Conservation (phyloP, 2,888 invertebrate species). For the Argyra leucocephala region DNA sequence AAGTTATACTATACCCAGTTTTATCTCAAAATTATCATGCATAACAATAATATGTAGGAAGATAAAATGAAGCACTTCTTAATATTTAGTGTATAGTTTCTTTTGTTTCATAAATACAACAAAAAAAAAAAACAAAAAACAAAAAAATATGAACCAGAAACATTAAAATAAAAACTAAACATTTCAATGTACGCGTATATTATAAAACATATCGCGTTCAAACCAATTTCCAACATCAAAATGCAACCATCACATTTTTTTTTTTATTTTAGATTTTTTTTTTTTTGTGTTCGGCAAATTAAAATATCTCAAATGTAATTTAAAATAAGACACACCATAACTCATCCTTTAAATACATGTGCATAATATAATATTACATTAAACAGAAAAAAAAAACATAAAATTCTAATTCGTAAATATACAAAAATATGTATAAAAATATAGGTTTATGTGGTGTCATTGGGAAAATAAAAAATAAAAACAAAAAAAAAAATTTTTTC, state of each 20-base stretch:
- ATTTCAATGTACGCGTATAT: neutral
- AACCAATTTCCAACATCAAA: neutral
- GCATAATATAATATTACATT: neutral
- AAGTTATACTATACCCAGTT: neutral
- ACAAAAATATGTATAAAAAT: neutral
- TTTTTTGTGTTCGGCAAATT: neutral
- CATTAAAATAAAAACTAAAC: neutral
- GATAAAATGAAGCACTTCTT: neutral
- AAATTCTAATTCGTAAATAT: neutral
- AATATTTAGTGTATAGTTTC: neutral
- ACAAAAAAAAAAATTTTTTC: no score
- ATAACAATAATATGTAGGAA: neutral
- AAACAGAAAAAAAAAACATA: neutral
- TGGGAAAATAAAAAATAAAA: no score
- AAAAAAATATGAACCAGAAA: neutral
- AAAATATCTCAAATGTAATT: conserved; percentile 1
- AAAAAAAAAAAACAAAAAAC: neutral
- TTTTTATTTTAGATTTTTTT: neutral
- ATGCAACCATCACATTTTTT: neutral
- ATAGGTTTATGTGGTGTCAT: neutral
- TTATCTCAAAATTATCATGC: neutral
- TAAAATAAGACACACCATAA: neutral
- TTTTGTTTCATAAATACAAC: no score
- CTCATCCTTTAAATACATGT: conserved; percentile 6
- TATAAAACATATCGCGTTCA: neutral